A percentile compares a stretch with the other conserved stretches of the same genome.
phyloP scores from a whole-genome alignment of 2,888 invertebrate species.

The Drosophila lacicola region DNA sequence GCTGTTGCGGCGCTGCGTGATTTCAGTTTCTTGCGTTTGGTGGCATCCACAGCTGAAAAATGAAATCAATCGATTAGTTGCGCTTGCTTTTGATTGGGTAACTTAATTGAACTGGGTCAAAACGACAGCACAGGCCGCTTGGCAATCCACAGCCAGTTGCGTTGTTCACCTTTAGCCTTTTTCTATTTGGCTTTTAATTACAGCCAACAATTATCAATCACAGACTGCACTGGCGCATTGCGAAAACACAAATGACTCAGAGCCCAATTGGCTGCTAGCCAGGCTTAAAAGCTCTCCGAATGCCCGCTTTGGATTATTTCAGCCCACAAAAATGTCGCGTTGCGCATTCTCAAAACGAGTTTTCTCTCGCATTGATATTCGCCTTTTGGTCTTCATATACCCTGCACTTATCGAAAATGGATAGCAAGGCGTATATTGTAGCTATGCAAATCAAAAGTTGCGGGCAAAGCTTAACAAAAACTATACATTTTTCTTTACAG shows the following conservation, averaged over 20 bases:
- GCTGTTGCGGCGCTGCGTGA: slow-evolving; percentile 78
- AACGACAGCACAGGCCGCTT: background rate
- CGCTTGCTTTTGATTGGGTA: slow-evolving; percentile 18
- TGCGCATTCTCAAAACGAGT: slow-evolving; percentile 61
- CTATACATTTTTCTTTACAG: background rate
- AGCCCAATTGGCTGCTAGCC: slow-evolving; percentile 23
- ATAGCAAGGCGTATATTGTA: background rate
- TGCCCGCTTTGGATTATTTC: slow-evolving; percentile 46
- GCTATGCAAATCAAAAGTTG: background rate
- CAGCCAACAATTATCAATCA: slow-evolving; percentile 26
- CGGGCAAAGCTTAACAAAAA: too few species aligned
- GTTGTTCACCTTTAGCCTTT: slow-evolving; percentile 5
- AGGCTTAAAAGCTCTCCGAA: slow-evolving; percentile 36
- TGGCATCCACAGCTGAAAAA: slow-evolving; percentile 71
- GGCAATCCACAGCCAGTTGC: background rate
- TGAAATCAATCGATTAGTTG: slow-evolving; percentile 11
- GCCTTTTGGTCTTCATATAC: slow-evolving; percentile 24
- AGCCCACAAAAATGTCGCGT: slow-evolving; percentile 65
- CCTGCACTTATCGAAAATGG: background rate
- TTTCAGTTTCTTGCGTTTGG: slow-evolving; percentile 84
- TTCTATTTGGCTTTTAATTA: slow-evolving; percentile 5
- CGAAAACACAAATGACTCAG: slow-evolving; percentile 70
- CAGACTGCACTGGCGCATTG: slow-evolving; percentile 54
- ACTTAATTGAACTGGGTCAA: slow-evolving; percentile 24
- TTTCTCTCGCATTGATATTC: slow-evolving; percentile 50